A percentile compares a stretch with the other conserved stretches of the same genome.
Evolutionary conservation across 2,797 vertebrate genomes (phyloP).

Genomic region (Acanthornis magna): DNA sequence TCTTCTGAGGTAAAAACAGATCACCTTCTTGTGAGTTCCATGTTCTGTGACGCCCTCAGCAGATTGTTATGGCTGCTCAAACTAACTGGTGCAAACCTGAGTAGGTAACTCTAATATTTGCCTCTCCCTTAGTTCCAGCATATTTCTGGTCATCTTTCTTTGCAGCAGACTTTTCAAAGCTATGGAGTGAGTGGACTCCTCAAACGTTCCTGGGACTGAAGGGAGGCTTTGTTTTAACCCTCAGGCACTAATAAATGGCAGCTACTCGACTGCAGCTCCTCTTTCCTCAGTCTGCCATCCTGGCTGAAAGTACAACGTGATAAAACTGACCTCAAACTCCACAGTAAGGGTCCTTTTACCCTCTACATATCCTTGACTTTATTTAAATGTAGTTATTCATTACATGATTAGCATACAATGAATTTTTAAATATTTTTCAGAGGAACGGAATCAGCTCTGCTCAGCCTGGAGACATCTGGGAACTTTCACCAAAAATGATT

Average conservation of each 20-base stretch:
- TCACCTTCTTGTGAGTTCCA: not conserved
- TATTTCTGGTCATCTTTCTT: not conserved
- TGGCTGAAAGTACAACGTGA: not conserved
- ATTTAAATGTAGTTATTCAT: not conserved
- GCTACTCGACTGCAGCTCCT: not conserved
- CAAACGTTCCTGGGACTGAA: not conserved
- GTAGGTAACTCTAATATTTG: not conserved
- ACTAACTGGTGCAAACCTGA: not conserved
- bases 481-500: not conserved
- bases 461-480: not conserved
- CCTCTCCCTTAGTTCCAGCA: not conserved
- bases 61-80: fast-evolving
- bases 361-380: not conserved
- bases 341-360: not conserved
- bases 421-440: not conserved
- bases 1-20: not conserved
- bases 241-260: not conserved
- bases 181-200: not conserved
- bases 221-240: not conserved
- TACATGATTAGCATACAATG: not conserved
- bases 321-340: not conserved
- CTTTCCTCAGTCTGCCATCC: not conserved
- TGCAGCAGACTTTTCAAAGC: not conserved
- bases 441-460: not conserved
- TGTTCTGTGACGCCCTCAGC: not conserved